Evolutionary conservation across 2,888 invertebrate species (phyloP).

Genomic region (Megalurothrips usitatus): DNA sequence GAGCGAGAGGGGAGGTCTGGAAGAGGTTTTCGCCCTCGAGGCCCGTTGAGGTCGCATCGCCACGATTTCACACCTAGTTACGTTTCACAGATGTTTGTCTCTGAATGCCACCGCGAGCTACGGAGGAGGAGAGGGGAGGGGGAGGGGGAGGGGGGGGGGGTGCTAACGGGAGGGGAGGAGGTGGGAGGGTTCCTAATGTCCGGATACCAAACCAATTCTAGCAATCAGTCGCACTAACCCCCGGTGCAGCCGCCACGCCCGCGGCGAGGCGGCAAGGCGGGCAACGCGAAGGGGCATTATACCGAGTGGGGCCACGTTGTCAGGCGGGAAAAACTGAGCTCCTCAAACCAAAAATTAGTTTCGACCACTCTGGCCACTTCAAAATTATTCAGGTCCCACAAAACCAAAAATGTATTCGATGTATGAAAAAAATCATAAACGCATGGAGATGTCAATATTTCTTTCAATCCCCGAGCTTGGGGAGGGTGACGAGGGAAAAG

Average conservation of each 20-base stretch:
- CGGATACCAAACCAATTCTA: not conserved
- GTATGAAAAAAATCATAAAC: too few species aligned
- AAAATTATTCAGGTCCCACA: too few species aligned
- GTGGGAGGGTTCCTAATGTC: not conserved
- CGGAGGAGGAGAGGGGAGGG: not conserved
- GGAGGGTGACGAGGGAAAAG: too few species aligned
- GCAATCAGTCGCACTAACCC: not conserved
- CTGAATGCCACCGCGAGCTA: not conserved
- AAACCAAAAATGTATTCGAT: too few species aligned
- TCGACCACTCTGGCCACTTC: too few species aligned
- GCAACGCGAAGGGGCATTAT: too few species aligned
- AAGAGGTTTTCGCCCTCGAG: not conserved
- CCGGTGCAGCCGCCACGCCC: too few species aligned
- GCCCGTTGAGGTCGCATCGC: constrained; percentile 2
- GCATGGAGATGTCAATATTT: too few species aligned
- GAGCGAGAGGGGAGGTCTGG: not conserved
- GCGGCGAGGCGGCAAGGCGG: not conserved
- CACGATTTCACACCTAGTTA: constrained; percentile 11
- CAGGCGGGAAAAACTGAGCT: too few species aligned
- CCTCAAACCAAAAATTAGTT: too few species aligned
- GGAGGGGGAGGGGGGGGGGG: not conserved
- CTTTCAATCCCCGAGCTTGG: too few species aligned
- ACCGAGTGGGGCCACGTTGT: too few species aligned
- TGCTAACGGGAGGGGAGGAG: not conserved
- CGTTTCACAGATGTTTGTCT: constrained; percentile 4